Conservation (phyloP, 1,140 invertebrate genomes). For the Bombus confusus region DNA sequence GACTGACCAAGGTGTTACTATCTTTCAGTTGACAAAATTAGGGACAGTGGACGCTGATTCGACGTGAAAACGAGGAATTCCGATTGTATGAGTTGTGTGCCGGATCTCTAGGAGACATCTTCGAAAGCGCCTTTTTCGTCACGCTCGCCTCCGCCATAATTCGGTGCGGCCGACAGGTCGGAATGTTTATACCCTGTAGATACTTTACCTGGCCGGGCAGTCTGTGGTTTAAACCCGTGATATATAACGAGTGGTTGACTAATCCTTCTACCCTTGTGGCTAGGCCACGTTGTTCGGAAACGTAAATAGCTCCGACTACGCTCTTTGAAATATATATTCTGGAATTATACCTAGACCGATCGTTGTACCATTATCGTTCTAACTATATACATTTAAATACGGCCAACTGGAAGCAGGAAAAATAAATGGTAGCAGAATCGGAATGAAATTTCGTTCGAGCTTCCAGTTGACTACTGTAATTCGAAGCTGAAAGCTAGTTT, state of each 20-base stretch:
- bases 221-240: slow-evolving; percentile 67
- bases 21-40: neutral
- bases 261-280: slow-evolving; percentile 70
- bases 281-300: slow-evolving; percentile 34
- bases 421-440: neutral
- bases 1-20: neutral
- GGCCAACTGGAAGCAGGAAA: neutral
- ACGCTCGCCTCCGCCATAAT: slow-evolving; percentile 63
- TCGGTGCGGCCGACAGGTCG: slow-evolving; percentile 64
- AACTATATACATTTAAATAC: neutral
- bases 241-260: slow-evolving; percentile 76
- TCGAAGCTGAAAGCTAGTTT: neutral
- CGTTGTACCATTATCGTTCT: neutral
- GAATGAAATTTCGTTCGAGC: neutral
- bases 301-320: slow-evolving; percentile 53
- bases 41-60: neutral
- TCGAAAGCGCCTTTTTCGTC: slow-evolving; percentile 29
- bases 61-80: slow-evolving; percentile 44
- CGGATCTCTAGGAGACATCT: neutral
- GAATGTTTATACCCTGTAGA: slow-evolving; percentile 71
- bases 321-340: slow-evolving; percentile 61
- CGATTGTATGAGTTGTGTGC: slow-evolving; percentile 41
- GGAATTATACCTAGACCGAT: slow-evolving; percentile 45
- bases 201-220: slow-evolving; percentile 69
- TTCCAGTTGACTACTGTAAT: neutral